Conservation (phyloP, 2,888 invertebrate genomes). For the Ommatoiulus sabulosus region DNA sequence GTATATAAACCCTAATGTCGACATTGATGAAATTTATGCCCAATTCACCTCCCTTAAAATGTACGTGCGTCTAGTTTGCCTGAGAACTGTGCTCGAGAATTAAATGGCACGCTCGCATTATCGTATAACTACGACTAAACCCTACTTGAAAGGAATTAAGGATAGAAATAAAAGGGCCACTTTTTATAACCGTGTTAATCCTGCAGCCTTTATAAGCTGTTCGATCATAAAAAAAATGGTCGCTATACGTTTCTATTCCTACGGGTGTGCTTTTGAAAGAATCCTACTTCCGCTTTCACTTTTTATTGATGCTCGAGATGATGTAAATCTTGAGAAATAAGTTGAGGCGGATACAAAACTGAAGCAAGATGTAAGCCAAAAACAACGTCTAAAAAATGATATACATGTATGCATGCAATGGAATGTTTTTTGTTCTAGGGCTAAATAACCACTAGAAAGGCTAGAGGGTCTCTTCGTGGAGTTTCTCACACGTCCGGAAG, state of each 20-base stretch:
- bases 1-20: not conserved
- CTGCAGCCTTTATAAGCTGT: slow-evolving; percentile 27
- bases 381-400: not conserved
- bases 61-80: not conserved
- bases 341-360: not conserved
- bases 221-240: not conserved
- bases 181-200: slow-evolving; percentile 27
- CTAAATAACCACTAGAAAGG: slow-evolving; percentile 12
- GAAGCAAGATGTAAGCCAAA: slow-evolving; percentile 23
- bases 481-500: slow-evolving; percentile 45
- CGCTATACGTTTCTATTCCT: not conserved
- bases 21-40: not conserved
- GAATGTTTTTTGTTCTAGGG: not conserved
- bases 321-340: slow-evolving; percentile 14
- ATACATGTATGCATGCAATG: not conserved
- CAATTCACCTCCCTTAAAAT: not conserved
- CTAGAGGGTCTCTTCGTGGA: not conserved
- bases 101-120: slow-evolving; percentile 20
- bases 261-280: not conserved
- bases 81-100: slow-evolving; percentile 26
- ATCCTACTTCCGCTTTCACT: not conserved
- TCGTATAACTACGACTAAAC: not conserved
- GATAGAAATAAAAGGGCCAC: slow-evolving; percentile 45
- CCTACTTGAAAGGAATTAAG: slow-evolving; percentile 38
- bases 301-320: not conserved